A percentile compares a stretch with the other conserved stretches of the same genome.
phyloP scores from a whole-genome alignment of 2,888 invertebrate genomes.

The Meiosimyza platycephala region DNA sequence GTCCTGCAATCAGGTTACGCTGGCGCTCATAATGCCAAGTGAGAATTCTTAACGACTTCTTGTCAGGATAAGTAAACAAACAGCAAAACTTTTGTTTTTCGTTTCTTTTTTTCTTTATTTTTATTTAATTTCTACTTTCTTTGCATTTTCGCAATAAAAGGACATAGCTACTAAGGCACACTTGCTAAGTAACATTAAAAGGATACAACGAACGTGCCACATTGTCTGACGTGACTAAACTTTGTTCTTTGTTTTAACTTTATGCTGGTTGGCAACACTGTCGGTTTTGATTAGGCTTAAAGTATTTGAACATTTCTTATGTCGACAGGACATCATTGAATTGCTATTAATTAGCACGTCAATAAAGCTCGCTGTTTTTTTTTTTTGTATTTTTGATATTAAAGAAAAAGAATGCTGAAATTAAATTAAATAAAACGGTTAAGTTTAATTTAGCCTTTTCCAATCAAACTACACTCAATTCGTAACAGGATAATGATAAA shows the following conservation, averaged over 20 bases:
- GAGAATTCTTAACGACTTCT: conserved; percentile 30
- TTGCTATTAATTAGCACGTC: too few relatives aligned
- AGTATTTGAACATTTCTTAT: too few relatives aligned
- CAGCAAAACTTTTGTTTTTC: conserved; percentile 15
- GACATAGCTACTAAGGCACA: background rate
- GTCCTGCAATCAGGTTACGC: conserved; percentile 37
- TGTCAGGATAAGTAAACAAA: conserved; percentile 20
- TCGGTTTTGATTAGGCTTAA: too few relatives aligned
- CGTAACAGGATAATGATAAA: too few relatives aligned
- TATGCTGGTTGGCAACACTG: background rate
- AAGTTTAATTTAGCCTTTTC: too few relatives aligned
- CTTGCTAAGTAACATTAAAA: background rate
- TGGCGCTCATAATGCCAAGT: conserved; percentile 27
- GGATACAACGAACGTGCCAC: conserved; percentile 28
- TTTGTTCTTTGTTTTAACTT: background rate
- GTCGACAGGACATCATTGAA: too few relatives aligned
- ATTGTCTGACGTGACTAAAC: conserved; percentile 28
- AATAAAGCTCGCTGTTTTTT: too few relatives aligned
- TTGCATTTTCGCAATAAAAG: background rate
- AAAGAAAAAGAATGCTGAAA: too few relatives aligned
- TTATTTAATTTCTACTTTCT: background rate
- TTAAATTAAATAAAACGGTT: too few relatives aligned
- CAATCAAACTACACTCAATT: too few relatives aligned
- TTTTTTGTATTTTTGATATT: too few relatives aligned
- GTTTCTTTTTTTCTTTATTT: background rate